These are phyloP conservation scores for Ianthella basta DNA, from an alignment of 37 sponge, comb jelly and placozoan species.

Conservation along the genomic window DNA sequence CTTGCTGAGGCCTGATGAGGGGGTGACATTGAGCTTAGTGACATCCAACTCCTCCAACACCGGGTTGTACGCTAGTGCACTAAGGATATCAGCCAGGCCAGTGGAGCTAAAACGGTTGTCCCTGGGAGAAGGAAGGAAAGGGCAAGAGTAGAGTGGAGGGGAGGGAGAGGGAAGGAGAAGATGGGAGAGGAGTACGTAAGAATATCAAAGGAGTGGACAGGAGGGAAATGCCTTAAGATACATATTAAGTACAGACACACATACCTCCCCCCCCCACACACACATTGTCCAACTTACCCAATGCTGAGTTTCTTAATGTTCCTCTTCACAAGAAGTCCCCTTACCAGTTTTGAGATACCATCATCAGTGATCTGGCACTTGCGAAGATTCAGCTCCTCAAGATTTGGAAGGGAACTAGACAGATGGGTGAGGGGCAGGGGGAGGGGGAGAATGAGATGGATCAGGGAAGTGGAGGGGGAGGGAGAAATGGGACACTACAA, in stretches of 20 bases:
- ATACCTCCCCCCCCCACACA: not conserved
- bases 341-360: slow-evolving; percentile 45
- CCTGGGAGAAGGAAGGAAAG: not conserved
- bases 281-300: slow-evolving; percentile 18
- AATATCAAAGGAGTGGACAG: no score
- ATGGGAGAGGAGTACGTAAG: no score
- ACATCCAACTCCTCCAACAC: slow-evolving; percentile 53
- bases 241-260: no score
- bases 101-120: slow-evolving; percentile 34
- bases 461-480: no score
- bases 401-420: slow-evolving; percentile 55
- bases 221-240: no score
- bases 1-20: not conserved
- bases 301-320: slow-evolving; percentile 60
- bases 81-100: slow-evolving; percentile 43
- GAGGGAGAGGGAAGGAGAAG: no score
- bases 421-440: no score
- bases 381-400: slow-evolving; percentile 58
- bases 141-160: no score
- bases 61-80: slow-evolving; percentile 44
- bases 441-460: no score
- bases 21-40: not conserved
- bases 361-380: slow-evolving; percentile 59
- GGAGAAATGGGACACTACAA: no score
- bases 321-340: slow-evolving; percentile 59